Percentiles rank a stretch among this genome's conserved stretches.
Evolutionary conservation across 2,797 vertebrate genomes (phyloP).

Genomic region (Squalus acanthias): DNA sequence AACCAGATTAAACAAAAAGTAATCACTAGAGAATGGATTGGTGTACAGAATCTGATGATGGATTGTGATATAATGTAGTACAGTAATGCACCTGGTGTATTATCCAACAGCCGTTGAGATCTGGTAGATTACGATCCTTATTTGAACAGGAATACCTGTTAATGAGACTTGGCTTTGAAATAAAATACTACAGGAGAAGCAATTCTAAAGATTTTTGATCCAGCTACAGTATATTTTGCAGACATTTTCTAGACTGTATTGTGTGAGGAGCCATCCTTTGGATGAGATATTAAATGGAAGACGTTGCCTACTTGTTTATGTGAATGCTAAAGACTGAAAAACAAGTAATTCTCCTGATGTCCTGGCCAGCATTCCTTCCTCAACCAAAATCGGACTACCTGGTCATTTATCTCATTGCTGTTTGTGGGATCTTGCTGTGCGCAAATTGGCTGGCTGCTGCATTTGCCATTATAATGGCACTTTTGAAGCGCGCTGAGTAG

Average conservation of each 20-base stretch:
- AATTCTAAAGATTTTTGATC: neutral
- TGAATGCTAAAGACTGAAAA: neutral
- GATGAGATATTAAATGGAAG: neutral
- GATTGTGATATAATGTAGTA: neutral
- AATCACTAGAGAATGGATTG: neutral
- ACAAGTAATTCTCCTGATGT: neutral
- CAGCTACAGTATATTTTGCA: neutral
- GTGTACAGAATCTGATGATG: neutral
- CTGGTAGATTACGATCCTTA: neutral
- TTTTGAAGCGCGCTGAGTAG: neutral
- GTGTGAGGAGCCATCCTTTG: neutral
- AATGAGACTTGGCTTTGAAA: neutral
- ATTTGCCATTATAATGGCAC: neutral
- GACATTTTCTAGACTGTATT: neutral
- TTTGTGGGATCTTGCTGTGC: neutral
- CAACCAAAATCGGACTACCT: neutral
- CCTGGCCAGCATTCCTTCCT: neutral
- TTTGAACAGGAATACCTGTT: neutral
- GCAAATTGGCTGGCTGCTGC: neutral
- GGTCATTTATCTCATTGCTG: neutral
- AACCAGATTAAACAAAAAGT: neutral
- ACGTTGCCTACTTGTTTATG: neutral
- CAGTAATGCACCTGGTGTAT: neutral
- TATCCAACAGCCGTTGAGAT: neutral
- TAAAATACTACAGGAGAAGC: neutral